These are phyloP conservation scores for Donacobius atricapilla DNA, from an alignment of 2,113 vertebrate genomes.

Conservation along the genomic window DNA sequence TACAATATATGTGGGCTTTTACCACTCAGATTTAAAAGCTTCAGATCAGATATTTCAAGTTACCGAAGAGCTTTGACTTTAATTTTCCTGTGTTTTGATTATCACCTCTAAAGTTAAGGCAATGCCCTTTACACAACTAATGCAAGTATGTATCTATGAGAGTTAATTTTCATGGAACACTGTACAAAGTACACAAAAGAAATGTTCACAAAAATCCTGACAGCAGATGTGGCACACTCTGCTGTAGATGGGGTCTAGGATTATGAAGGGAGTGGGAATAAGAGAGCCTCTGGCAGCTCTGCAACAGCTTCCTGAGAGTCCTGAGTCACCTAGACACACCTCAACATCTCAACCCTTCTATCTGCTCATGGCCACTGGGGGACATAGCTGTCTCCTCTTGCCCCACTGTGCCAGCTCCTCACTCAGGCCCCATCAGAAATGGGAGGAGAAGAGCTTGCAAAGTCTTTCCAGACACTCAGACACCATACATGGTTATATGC, in stretches of 20 bases:
- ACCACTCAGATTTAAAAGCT: background rate
- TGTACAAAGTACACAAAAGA: background rate
- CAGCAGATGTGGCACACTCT: background rate
- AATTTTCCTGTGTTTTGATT: background rate
- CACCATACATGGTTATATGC: background rate
- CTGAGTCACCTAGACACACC: background rate
- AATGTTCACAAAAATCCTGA: background rate
- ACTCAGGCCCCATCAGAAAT: rapidly evolving
- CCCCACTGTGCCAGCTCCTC: background rate
- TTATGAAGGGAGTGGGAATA: background rate
- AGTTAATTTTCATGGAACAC: background rate
- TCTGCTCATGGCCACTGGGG: background rate
- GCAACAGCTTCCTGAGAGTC: rapidly evolving
- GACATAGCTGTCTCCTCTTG: background rate
- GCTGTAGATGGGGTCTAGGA: background rate
- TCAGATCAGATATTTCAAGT: background rate
- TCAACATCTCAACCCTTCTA: background rate
- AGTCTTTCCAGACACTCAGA: background rate
- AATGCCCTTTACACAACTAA: background rate
- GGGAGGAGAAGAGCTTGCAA: background rate
- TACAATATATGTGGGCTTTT: background rate
- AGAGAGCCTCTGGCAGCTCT: background rate
- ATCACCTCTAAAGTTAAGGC: background rate
- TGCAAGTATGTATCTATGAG: background rate
- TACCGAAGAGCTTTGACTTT: background rate